Base-by-base conservation (phyloP, 2,888 invertebrate genomes). In the Bugula neritina region DNA sequence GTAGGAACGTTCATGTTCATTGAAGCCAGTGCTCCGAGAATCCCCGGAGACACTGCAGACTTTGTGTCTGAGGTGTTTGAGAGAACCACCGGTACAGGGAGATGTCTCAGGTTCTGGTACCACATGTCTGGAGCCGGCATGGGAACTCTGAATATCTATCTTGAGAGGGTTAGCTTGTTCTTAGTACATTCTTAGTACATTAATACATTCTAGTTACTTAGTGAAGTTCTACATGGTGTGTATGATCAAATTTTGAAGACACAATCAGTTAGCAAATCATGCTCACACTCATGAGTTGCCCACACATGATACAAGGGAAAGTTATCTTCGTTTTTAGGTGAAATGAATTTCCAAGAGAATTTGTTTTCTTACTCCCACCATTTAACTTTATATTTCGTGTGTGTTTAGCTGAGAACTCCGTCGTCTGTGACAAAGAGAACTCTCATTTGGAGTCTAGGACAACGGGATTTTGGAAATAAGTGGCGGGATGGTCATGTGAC, bases 1-100 rank as follows among this genome's bases (percentile, higher is more conserved):
- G 3, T 69, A 81, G 81, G 81, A 69, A 74, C 76, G 55, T 80
- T 80, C 74, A 73, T 78, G 35, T 79, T 76, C 72, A 74, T 80
- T 34, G 81, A 80, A 29, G 74, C 79, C 0, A 79, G 79, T 1
- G 54, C 73, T 1, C 79, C 79, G 0, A 71, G 77, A n/a, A 71
- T 54, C 34, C 73, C 74, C n/a, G 78, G 78, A 31, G 79, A 80
- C 69, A 75, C 72, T 70, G 75, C 78, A 21, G 77, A 76, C 75
- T 72, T 80, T 34, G 73, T 78, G 13, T 79, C 80, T 72, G 75
- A 76, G 69, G 73, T 72, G n/a, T 77, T 78, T 71, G 72, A 74
- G 23, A 73, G 78, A 17, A 76, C 77, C 77, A 27, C 71, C 21
- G 57, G 69, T 71, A 76, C 74, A 25, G 76, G 78, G 1, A 75